Evolutionary conservation across 2,113 vertebrate species (phyloP).

Genomic region (Bos javanicus): DNA sequence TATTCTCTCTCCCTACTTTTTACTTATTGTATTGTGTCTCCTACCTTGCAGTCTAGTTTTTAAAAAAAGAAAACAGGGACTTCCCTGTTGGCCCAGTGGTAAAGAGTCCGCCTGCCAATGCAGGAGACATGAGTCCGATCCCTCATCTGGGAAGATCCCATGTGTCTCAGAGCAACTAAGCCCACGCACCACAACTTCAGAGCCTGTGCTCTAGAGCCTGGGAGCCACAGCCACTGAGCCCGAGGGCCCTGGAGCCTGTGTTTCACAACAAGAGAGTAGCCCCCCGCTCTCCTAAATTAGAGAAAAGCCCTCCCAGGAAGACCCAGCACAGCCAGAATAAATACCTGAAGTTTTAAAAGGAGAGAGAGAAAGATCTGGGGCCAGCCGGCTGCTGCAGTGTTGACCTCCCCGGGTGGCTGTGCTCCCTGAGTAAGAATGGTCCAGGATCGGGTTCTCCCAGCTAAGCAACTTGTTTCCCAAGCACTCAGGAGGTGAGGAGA

Average conservation of each 20-base stretch:
- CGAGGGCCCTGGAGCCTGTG: not conserved
- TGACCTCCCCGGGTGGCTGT: not conserved
- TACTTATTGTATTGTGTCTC: not conserved
- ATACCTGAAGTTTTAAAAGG: not conserved
- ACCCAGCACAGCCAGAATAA: not conserved
- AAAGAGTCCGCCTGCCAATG: not conserved
- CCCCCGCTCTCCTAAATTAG: not conserved
- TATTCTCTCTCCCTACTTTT: not conserved
- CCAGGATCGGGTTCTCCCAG: not conserved
- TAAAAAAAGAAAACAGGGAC: not conserved
- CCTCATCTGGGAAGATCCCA: not conserved
- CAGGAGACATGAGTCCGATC: not conserved
- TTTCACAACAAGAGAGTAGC: not conserved
- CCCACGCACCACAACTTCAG: rapidly evolving
- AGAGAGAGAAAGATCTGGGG: not conserved
- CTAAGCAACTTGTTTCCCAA: not conserved
- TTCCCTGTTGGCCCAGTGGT: not conserved
- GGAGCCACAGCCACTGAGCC: not conserved
- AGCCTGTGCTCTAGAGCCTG: not conserved
- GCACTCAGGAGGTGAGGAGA: not conserved
- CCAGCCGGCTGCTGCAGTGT: not conserved
- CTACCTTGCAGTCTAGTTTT: not conserved
- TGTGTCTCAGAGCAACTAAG: not conserved
- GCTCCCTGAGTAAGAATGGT: not conserved
- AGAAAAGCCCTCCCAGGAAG: not conserved